Base-by-base conservation (phyloP, 23 tunicate species). In the Trididemnum nubilum region DNA sequence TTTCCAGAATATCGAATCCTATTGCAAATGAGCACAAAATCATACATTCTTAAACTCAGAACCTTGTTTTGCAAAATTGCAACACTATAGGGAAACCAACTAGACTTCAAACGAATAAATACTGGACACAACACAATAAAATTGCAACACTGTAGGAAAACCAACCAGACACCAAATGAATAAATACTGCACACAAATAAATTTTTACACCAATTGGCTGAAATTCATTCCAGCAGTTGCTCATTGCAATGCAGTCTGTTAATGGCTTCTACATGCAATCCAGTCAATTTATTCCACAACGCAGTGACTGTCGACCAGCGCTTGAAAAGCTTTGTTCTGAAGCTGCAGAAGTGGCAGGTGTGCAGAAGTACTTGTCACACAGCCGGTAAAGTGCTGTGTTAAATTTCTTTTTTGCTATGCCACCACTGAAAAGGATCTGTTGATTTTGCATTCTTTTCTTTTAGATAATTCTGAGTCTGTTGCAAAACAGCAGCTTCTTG, bases 311-410 rank as follows among this genome's bases (percentile, higher is more conserved):
- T 77, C 23, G 57, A 51, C 70, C 82, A 24, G 69, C 82, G 18
- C 70, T 77, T 19, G 82, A 77, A 57, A 77, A 77, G 24, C 59
- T 29, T 38, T 71, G 35, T 54, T 77, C 82, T 77, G 82, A 77
- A 12, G 82, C 52, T 52, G 82, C 82, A 33, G 71, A 75, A 21
- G 63, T 9, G 28, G 80, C 80, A 21, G 80, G 80, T 7, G 40
- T 38, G 26, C 35, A 32, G 18, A 57, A 18, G 69, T 77, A 57
- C 30, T 77, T 77, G 7, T 29, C 12, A 33, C 38, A 69, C 38
- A 69, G 21, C 19, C 5, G 5, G 38, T 69, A 29, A 9, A 69
- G 21, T 33, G 39, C 67, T 21, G 26, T n/a, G 67, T 12, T 61
- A 61, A 61, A 22, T 61, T 61, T 22, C 4, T 61, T 61, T 24